These are phyloP conservation scores for Brachyptera risi DNA, from an alignment of 2,888 invertebrate species.

Conservation along the genomic window DNA sequence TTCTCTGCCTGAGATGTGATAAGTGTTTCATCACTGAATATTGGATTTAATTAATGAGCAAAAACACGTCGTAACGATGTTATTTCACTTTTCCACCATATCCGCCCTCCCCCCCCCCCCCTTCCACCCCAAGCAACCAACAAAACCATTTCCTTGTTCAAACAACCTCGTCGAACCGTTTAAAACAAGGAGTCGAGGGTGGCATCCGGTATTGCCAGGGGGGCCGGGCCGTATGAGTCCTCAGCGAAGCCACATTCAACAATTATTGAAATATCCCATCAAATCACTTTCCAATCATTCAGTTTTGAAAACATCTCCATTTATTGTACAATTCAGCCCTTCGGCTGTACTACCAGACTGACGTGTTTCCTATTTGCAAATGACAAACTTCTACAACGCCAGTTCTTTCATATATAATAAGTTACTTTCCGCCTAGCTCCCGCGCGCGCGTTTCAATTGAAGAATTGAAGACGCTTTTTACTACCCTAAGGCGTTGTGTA, in stretches of 20 bases:
- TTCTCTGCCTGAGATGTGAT: too few relatives aligned
- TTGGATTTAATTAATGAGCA: too few relatives aligned
- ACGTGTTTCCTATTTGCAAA: conserved; percentile 12
- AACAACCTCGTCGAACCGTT: conserved; percentile 26
- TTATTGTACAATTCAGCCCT: too few relatives aligned
- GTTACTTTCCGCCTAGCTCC: not conserved
- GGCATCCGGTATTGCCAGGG: not conserved
- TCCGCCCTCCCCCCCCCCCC: too few relatives aligned
- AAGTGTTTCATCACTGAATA: too few relatives aligned
- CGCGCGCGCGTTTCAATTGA: too few relatives aligned
- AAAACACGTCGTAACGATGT: too few relatives aligned
- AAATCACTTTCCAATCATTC: conserved; percentile 23
- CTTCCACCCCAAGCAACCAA: too few relatives aligned
- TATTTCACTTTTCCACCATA: too few relatives aligned
- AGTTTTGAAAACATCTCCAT: conserved; percentile 16
- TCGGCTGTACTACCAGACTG: too few relatives aligned
- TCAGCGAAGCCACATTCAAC: conserved; percentile 13
- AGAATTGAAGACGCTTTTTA: not conserved
- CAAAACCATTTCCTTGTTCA: conserved; percentile 26
- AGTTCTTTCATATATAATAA: not conserved
- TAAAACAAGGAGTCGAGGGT: conserved; percentile 16
- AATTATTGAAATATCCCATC: conserved; percentile 29
- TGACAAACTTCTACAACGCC: conserved; percentile 4
- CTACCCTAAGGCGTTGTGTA: not conserved
- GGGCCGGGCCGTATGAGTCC: not conserved